Conservation (phyloP, 2,797 vertebrate species). For the Crypturellus tataupa region DNA sequence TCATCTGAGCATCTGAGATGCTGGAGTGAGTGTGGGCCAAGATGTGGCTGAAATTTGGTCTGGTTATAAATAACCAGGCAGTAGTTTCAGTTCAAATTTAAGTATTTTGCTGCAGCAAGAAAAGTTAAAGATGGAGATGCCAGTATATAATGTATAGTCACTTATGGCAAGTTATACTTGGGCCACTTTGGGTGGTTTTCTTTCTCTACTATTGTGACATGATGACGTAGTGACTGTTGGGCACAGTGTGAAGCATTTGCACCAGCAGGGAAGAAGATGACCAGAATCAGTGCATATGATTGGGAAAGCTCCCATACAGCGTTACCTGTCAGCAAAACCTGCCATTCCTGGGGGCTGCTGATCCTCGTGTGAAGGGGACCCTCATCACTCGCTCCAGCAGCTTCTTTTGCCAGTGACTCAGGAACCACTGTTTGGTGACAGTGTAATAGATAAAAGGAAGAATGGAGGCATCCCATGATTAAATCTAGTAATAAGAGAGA, state of each 20-base stretch:
- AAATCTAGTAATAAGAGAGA: slow-evolving; percentile 30
- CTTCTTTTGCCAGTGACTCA: slow-evolving; percentile 34
- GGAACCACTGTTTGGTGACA: background rate
- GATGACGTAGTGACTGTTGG: background rate
- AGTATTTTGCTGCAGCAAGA: background rate
- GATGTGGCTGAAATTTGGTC: background rate
- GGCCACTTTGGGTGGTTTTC: background rate
- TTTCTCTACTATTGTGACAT: background rate
- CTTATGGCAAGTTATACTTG: background rate
- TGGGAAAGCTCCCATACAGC: background rate
- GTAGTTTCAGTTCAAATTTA: background rate
- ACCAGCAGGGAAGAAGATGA: background rate
- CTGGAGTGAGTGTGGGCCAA: background rate
- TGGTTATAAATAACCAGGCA: background rate
- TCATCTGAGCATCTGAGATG: no score
- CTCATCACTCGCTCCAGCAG: background rate
- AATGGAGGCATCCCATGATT: slow-evolving; percentile 45
- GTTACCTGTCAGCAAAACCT: background rate
- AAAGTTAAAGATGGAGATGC: background rate
- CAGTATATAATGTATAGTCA: background rate
- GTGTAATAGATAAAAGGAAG: slow-evolving; percentile 14
- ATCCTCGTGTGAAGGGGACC: fast-evolving
- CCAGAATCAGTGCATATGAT: background rate
- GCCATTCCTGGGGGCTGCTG: background rate
- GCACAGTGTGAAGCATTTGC: background rate